Evolutionary conservation across 1,140 invertebrate genomes (phyloP), one percentile per base, ranked within the genome.

Genomic region (Aphelinus certus): DNA sequence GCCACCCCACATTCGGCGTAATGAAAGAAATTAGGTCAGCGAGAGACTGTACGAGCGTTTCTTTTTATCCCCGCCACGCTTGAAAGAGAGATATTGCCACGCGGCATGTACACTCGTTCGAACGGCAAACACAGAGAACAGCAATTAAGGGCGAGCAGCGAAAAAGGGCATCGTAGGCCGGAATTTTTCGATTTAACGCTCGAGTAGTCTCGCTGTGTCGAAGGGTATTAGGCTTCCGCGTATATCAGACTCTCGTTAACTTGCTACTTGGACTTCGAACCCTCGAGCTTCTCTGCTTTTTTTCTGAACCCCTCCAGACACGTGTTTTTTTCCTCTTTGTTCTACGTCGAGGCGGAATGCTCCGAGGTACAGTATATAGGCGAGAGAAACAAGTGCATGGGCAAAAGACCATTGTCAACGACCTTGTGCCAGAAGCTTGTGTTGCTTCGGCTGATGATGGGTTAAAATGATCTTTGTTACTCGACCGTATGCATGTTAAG

Each of bases 121-220:
- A 26, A 26, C 26, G 26, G 26, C 26, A 26, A 7, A 26, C 7
- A 42, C 45, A 45, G 2, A 43, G 6, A 45, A 3, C 58, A 60
- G 47, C 47, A 70, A 70, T 61, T 60, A 70, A 61, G 43, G 53
- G 57, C 2, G 7, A 26, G 26, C 26, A 26, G 26, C 26, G 26
- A 26, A 26, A 26, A 26, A 26, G 26, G 26, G 10, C 5, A 42
- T 7, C 2, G 51, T 6, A 1, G 5, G 45, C 42, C 3, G 49
- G 61, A 64, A 64, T 63, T 71, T 71, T 71, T 71, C 70, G 70
- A 71, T 71, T 71, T 71, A 71, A 71, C 70, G 61, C 42, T 56
- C 51, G 70, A 71, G 49, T 26, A 26, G 26, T 26, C 26, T 26
- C 26, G 26, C 26, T 26, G 26, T 26, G 26, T 26, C 57, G 68